Evolutionary conservation across 2,797 vertebrate genomes (phyloP), one percentile per base, ranked within the genome.

Genomic region (Karalla daura): DNA sequence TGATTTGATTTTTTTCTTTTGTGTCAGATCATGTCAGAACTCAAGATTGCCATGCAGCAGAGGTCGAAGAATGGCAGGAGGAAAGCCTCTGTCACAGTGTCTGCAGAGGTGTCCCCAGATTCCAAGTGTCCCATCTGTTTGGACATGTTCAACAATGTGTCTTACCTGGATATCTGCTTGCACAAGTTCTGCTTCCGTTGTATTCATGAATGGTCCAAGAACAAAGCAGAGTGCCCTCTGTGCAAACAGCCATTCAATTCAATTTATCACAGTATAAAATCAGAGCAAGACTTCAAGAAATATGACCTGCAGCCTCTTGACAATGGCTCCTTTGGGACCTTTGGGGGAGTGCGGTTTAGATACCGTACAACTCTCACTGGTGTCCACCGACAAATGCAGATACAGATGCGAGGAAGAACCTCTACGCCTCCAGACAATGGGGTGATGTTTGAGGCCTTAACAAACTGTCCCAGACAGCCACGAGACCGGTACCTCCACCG

Each of bases 71-170:
- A 65, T 24, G 58, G 77, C 41, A 78, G 62, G 46, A 92, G 91
- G 84, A 95, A 93, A 89, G 73, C 89, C 5, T 85, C 92, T 0
- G 83, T 90, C 66, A 75, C 72, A 10, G 84, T 92, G 70, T 91
- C 93, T 44, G 91, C 86, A 47, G 95, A 97, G 75, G 90, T 93
- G 0, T 99, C 97, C 13, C 97, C 97, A 0, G 96, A 99, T 87
- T 98, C 97, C 13, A 98, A 97, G 80, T 98, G 97, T 84, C 96
- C 98, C 14, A 98, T 99, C 81, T 99, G 98, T 78, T 91, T 99
- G 92, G 98, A 99, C 24, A 81, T 80, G 18, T 98, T 98, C 78
- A 95, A 96, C 89, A 98, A 98, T 9, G 92, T 97, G 39, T 95
- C 96, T 0, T 96, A 96, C 54, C 90, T 98, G 23, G 95, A 98